Evolutionary conservation across 2,113 vertebrate genomes (phyloP), one percentile per base, ranked within the genome.

Genomic region (Mobula birostris): DNA sequence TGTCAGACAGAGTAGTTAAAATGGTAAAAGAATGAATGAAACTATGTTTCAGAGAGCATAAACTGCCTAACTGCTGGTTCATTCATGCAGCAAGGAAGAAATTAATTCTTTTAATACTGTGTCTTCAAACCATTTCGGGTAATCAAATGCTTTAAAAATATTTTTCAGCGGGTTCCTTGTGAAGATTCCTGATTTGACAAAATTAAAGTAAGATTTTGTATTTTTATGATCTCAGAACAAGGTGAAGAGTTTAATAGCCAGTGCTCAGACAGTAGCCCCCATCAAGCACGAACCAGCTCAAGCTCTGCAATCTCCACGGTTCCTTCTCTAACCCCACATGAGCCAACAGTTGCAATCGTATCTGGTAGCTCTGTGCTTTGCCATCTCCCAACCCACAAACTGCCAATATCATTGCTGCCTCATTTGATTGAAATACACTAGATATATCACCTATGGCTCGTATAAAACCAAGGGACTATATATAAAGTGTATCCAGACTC

Each of bases 131-230:
- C 83, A n/a, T n/a, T 88, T 63, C 27, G 2, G 58, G 40, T 5
- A 88, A 56, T 61, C 61, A 88, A 88, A 58, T 63, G 58, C 9
- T 87, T 87, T n/a, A 63, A 83, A 88, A 29, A 88, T 29, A 87
- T 15, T 29, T 27, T 27, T 87, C 27, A 88, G 83, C 29, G 58
- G 58, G 29, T 5, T n/a, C 27, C 12, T 27, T 6, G 24, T 15
- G 58, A 63, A 88, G 83, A 9, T n/a, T 29, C 27, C 58, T 15
- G 9, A n/a, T 63, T 27, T 29, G 58, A 14, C 58, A n/a, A 2
- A n/a, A 88, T 63, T 15, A 63, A 85, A 85, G 40, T 19, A 48
- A 87, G 29, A 29, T 29, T 56, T 87, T 63, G 58, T 58, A 88
- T 88, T 88, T 61, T 88, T 63, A 63, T 14, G 12, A 63, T 56